Evolutionary conservation across 92 coral and sea anemone genomes (phyloP).

Genomic region (Epizoanthus fatuus): DNA sequence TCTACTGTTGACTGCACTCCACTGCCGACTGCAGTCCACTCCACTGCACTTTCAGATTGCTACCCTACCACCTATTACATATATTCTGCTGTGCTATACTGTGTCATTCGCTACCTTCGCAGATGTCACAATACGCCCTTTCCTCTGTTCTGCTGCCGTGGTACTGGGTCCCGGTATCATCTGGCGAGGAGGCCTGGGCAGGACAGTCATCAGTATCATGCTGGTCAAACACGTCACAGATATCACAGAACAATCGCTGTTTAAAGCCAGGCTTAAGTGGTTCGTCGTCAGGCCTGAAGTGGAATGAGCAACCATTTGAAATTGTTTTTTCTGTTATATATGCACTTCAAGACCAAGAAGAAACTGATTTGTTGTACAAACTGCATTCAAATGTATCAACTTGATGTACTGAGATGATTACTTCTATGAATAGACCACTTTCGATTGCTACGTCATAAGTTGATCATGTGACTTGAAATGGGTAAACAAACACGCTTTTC

Average conservation of each 20-base stretch:
- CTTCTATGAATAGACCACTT: too few relatives aligned
- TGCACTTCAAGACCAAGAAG: neutral
- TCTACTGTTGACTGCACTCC: too few relatives aligned
- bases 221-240: constrained; percentile 94
- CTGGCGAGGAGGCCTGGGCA: constrained; percentile 91
- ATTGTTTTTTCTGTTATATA: neutral
- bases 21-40: too few relatives aligned
- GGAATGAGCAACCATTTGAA: neutral
- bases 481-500: too few relatives aligned
- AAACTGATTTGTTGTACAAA: neutral
- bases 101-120: constrained; percentile 80
- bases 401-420: too few relatives aligned
- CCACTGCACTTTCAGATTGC: too few relatives aligned
- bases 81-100: neutral
- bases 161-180: constrained; percentile 82
- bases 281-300: constrained; percentile 92
- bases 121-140: constrained; percentile 94
- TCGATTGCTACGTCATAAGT: too few relatives aligned
- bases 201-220: constrained; percentile 99
- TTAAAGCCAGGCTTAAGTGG: constrained; percentile 79
- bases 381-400: too few relatives aligned
- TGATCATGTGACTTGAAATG: too few relatives aligned
- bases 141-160: constrained; percentile 91
- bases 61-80: too few relatives aligned
- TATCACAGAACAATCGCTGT: constrained; percentile 95